A percentile compares a stretch with the other conserved stretches of the same genome.
Evolutionary conservation across 2,113 vertebrate species (phyloP).

Genomic region (Prionailurus viverrinus): DNA sequence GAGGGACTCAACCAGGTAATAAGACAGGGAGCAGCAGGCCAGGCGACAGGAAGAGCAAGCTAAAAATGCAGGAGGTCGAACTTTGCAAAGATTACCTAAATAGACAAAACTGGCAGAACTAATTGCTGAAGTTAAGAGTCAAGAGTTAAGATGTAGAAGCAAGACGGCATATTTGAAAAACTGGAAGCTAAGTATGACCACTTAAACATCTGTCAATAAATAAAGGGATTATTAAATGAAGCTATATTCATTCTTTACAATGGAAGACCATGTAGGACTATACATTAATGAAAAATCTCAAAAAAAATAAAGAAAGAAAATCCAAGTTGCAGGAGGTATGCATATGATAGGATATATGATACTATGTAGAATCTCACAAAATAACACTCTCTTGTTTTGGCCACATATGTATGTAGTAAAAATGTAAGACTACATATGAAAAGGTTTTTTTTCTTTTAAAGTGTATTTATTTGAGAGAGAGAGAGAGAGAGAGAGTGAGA

Average conservation of each 20-base stretch:
- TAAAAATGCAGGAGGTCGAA: not conserved
- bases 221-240: not conserved
- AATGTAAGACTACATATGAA: not conserved
- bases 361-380: not conserved
- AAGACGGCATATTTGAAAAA: not conserved
- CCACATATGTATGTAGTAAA: not conserved
- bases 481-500: too few species aligned
- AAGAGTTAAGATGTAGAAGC: not conserved
- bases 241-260: not conserved
- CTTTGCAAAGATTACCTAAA: slow-evolving; percentile 15
- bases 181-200: not conserved
- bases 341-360: not conserved
- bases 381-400: not conserved
- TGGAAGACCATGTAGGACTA: not conserved
- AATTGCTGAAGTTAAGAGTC: not conserved
- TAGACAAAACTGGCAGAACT: not conserved
- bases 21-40: not conserved
- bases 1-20: not conserved
- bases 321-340: not conserved
- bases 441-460: not conserved
- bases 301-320: not conserved
- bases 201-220: not conserved
- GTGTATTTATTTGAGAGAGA: too few species aligned
- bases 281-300: not conserved
- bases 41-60: not conserved